Evolutionary conservation across 2,888 invertebrate species (phyloP), one percentile per base, ranked within the genome.

Genomic region (Chrysolina americana): DNA sequence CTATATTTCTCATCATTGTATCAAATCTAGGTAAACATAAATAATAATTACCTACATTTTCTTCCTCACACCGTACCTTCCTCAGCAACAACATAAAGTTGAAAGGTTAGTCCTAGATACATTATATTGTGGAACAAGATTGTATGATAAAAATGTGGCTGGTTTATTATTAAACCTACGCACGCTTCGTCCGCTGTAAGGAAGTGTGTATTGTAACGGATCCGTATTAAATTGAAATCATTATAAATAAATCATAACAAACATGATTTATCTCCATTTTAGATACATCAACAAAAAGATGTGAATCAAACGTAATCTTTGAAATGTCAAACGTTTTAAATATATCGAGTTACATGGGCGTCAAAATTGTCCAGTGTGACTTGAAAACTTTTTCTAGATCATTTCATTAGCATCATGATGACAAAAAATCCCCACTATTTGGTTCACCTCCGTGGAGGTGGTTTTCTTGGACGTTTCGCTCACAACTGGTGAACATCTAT

Each of bases 111-210:
- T 53, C 64, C 41, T 21, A 64, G 53, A 65, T 70, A 41, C 17
- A 70, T 19, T 21, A 65, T 44, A 65, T 53, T 65, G 64, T 70
- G n/a, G 63, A 36, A 63, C 63, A 63, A 71, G 71, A 71, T 56
- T 66, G 71, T 62, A 36, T 41, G 66, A 56, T 66, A 71, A 68
- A 71, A 71, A 59, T 66, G 63, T 17, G 23, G 47, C 36, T 70
- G 53, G 53, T 70, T 70, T 70, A 70, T 70, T 65, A 53, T 64
- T 21, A 56, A 66, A 28, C 71, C 71, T 66, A 71, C 71, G 71
- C 71, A 66, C 44, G 41, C 17, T 71, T 71, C 48, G 36, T 59
- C 28, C 59, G 36, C 13, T 36, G 13, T 59, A 59, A 59, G 59
- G 59, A 59, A 59, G 59, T 59, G 59, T 59, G 59, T 59, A 59